phyloP scores from a whole-genome alignment of 2,888 invertebrate genomes.

The Macrosiphum euphorbiae region DNA sequence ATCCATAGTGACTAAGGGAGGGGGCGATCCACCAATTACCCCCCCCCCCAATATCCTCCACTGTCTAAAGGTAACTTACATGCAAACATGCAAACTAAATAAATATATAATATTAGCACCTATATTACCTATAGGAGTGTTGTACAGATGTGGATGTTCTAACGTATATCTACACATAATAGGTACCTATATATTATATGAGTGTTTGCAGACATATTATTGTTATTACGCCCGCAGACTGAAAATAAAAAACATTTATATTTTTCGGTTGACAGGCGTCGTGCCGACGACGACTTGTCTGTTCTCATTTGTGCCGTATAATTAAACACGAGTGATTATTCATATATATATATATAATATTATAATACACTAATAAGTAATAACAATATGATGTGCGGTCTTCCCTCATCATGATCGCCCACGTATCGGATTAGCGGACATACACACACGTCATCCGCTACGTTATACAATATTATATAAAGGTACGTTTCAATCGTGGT shows the following conservation, averaged over 20 bases:
- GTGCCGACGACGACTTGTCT: slow-evolving; percentile 14
- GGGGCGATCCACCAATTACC: too few relatives aligned
- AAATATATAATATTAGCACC: not conserved
- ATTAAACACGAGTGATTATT: slow-evolving; percentile 53
- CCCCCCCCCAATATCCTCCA: too few relatives aligned
- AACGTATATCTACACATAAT: too few relatives aligned
- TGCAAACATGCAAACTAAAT: not conserved
- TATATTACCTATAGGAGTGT: not conserved
- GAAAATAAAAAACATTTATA: not conserved
- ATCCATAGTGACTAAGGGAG: too few relatives aligned
- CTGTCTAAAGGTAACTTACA: not conserved
- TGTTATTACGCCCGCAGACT: not conserved
- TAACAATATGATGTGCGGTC: slow-evolving; percentile 17
- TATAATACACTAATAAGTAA: not conserved
- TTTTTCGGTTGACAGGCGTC: slow-evolving; percentile 17
- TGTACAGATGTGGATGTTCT: not conserved
- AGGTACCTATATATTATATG: not conserved
- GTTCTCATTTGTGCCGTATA: slow-evolving; percentile 55
- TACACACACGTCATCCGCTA: not conserved
- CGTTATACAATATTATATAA: not conserved
- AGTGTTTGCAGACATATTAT: not conserved
- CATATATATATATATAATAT: not conserved
- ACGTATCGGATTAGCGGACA: slow-evolving; percentile 4
- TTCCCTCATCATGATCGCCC: slow-evolving; percentile 13
- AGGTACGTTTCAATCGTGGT: slow-evolving; percentile 24